A percentile compares a stretch with the other conserved stretches of the same genome.
Evolutionary conservation across 2,888 invertebrate genomes (phyloP).

Genomic region (Morinoia aosen): DNA sequence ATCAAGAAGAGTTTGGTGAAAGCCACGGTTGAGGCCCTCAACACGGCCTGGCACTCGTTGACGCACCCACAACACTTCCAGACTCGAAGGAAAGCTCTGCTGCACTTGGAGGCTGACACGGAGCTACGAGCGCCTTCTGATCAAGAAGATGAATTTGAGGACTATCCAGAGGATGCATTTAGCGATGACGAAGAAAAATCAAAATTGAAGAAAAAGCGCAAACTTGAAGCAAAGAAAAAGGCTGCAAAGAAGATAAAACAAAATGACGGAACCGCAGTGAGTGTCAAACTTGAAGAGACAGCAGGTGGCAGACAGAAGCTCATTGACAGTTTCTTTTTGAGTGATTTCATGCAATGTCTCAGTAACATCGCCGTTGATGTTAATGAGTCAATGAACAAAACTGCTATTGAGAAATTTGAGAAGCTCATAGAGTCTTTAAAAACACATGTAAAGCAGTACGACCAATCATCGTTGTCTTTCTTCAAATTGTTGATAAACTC

Average conservation of each 20-base stretch:
- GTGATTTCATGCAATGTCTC: not conserved
- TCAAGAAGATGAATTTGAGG: not conserved
- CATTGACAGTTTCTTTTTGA: conserved; percentile 26
- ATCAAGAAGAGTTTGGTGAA: not conserved
- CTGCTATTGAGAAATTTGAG: not conserved
- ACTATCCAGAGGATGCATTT: not conserved
- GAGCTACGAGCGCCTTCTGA: not conserved
- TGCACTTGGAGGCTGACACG: not conserved
- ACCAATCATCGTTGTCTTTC: not conserved
- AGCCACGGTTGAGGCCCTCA: not conserved
- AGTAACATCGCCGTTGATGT: not conserved
- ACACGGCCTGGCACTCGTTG: conserved; percentile 13
- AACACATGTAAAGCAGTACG: not conserved
- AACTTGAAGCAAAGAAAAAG: conserved; percentile 38
- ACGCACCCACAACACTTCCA: not conserved
- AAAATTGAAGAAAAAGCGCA: conserved; percentile 35
- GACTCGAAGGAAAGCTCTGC: not conserved
- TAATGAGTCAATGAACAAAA: not conserved
- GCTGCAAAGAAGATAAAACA: conserved; percentile 41
- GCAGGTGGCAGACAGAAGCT: not conserved
- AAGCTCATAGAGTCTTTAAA: not conserved
- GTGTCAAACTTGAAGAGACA: not conserved
- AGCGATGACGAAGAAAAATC: conserved; percentile 52
- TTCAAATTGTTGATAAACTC: not conserved
- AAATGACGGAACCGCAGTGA: not conserved